Conservation (phyloP, 2,797 vertebrate species). For the Enteromius unitaeniatus region DNA sequence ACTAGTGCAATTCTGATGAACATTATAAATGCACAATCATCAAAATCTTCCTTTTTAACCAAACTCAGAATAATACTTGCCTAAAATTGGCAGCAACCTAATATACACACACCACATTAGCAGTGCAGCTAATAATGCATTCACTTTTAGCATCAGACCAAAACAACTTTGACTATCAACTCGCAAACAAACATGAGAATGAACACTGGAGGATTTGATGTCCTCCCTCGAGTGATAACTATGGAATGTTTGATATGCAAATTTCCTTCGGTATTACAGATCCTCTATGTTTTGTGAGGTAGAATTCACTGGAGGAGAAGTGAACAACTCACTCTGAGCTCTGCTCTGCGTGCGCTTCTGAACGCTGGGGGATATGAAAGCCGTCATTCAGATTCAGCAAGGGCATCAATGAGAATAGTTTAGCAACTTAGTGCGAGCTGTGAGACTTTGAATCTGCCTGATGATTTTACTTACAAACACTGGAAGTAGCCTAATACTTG, state of each 20-base stretch:
- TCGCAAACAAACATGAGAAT: slow-evolving; percentile 67
- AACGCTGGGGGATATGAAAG: slow-evolving; percentile 74
- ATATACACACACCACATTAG: slow-evolving; percentile 40
- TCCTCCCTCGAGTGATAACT: slow-evolving; percentile 65
- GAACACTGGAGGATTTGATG: slow-evolving; percentile 58
- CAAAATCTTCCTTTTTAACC: background rate
- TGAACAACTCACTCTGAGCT: slow-evolving; percentile 74
- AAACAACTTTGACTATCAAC: slow-evolving; percentile 58
- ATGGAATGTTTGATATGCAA: slow-evolving; percentile 77
- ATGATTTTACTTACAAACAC: slow-evolving; percentile 60
- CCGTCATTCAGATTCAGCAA: slow-evolving; percentile 72
- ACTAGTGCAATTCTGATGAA: background rate
- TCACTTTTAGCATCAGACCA: slow-evolving; percentile 68
- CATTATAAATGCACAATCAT: background rate
- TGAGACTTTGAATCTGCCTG: slow-evolving; percentile 47
- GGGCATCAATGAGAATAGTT: slow-evolving; percentile 71
- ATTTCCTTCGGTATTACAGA: slow-evolving; percentile 68
- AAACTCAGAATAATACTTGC: background rate
- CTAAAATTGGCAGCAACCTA: slow-evolving; percentile 16
- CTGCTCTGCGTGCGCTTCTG: slow-evolving; percentile 67
- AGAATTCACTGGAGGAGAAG: slow-evolving; percentile 59
- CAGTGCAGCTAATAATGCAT: slow-evolving; percentile 61
- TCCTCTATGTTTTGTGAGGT: slow-evolving; percentile 69
- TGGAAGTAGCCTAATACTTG: background rate
- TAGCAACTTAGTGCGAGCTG: slow-evolving; percentile 52